Base-by-base conservation (phyloP, 2,797 vertebrate species). In the Sarcoramphus papa region DNA sequence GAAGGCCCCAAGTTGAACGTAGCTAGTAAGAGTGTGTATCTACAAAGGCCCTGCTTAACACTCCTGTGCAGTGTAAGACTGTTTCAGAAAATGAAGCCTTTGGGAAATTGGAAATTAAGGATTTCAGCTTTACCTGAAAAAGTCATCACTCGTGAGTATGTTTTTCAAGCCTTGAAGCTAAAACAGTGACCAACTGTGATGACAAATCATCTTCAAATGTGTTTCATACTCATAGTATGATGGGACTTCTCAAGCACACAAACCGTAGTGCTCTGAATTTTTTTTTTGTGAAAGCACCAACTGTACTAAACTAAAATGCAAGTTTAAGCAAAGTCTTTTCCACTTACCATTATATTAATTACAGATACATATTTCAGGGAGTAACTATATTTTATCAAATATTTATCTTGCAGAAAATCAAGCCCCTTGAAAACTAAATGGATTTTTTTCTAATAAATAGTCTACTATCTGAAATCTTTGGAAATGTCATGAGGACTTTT, bases 221-320 rank as follows among this genome's bases (percentile, higher is more conserved):
- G 54, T 62, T 51, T 56, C 69, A 48, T 12, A 3, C 33, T 56
- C 37, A 14, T 7, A 12, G 8, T 6, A 30, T 6, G 23, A 6
- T 1, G n/a, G 47, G 48, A 63, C 31, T 54, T 43, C 47, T 27
- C 35, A 53, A 68, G 45, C 15, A 22, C 13, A 21, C 35, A 54
- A 41, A 63, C 19, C 0, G 0, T 1, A 57, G 27, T 10, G 37
- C 62, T 63, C n/a, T 17, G 8, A 48, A 14, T 8, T 33, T 40
- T 54, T 45, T 45, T 18, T 25, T 31, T 6, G 70, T 27, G 47
- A 35, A 65, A 56, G 25, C 14, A 12, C 21, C 68, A 43, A 30
- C 22, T n/a, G 14, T 10, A 31, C 70, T 45, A 20, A 73, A 73
- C 7, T 77, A 64, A 85, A 86, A 50, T 8, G 18, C 27, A 83